Base-by-base conservation (phyloP, 2,113 vertebrate species). In the Drymodes brunneopygia region DNA sequence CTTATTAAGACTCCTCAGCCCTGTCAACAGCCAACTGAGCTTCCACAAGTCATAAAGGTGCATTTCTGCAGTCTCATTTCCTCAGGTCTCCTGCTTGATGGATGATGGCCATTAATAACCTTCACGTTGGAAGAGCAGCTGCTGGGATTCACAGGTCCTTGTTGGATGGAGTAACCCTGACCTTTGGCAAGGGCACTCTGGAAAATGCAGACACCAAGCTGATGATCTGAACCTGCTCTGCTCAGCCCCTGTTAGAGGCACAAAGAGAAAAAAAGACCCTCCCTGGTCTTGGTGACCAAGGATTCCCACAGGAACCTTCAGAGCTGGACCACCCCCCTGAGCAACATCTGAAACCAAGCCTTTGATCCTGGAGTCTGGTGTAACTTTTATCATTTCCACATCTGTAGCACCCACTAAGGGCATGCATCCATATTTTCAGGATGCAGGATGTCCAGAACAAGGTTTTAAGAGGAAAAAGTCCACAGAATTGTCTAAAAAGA, bases 21-120 rank as follows among this genome's bases (percentile, higher is more conserved):
- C 91, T 90, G 96, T 96, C 97, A 97, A 96, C 94, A 97, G 93
- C 87, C 91, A 88, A 6, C 67, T 81, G 71, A 66, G 48, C 64
- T 84, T 92, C 91, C 91, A 79, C 69, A 67, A 91, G 91, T 73
- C 92, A 75, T 96, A 92, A 96, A 86, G 80, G 91, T 93, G 84
- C 80, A 74, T 94, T 96, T 92, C 85, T 94, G 65, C 80, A 92
- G 79, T 54, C 90, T 97, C 95, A 97, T 96, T 97, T 97, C 96
- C 95, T 97, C 77, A 29, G 36, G 81, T 77, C 47, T 88, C 73
- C 84, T 56, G 16, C n/a, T 47, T 97, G 96, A 97, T 95, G 91
- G 89, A 97, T 97, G 78, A 86, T 56, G 70, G 38, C 92, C 93
- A 97, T 97, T 96, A 97, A 95, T 95, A 97, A 86, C 67, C 70